Evolutionary conservation across 35 echinoderm and acorn worm species (phyloP).

Genomic region (Strongylocentrotus purpuratus): DNA sequence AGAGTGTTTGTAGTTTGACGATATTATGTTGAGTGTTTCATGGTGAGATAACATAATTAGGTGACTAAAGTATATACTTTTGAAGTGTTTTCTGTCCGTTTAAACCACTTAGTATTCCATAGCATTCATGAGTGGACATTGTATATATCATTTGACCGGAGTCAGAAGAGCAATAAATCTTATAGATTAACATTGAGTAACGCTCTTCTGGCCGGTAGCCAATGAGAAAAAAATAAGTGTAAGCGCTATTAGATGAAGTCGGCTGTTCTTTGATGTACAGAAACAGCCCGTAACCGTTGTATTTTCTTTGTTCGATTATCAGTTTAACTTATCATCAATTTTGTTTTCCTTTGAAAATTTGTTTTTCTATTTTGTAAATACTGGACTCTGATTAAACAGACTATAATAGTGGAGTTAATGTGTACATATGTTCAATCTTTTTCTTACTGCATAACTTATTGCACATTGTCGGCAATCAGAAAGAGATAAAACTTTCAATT

Average conservation of each 20-base stretch:
- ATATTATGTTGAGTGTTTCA: not conserved
- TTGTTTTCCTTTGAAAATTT: not conserved
- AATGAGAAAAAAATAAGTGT: not conserved
- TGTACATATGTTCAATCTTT: constrained; percentile 5
- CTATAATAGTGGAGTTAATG: not conserved
- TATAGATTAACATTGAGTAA: not conserved
- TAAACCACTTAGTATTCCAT: not conserved
- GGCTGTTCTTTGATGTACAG: not conserved
- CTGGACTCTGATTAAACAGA: not conserved
- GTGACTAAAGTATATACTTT: not conserved
- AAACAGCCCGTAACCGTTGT: not conserved
- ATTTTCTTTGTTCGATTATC: not conserved
- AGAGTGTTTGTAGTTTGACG: not conserved
- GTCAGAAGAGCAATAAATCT: not conserved
- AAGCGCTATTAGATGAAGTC: not conserved
- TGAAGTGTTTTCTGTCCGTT: not conserved
- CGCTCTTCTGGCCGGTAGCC: not conserved
- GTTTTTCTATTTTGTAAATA: constrained; percentile 16
- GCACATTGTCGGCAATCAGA: not conserved
- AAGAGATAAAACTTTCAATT: not conserved
- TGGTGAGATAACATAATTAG: not conserved
- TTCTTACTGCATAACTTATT: constrained; percentile 3
- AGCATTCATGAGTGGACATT: not conserved
- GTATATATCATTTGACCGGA: not conserved
- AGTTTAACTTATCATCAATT: not conserved